Base-by-base conservation (phyloP, 2,888 invertebrate species). In the Clistopyga incitator region DNA sequence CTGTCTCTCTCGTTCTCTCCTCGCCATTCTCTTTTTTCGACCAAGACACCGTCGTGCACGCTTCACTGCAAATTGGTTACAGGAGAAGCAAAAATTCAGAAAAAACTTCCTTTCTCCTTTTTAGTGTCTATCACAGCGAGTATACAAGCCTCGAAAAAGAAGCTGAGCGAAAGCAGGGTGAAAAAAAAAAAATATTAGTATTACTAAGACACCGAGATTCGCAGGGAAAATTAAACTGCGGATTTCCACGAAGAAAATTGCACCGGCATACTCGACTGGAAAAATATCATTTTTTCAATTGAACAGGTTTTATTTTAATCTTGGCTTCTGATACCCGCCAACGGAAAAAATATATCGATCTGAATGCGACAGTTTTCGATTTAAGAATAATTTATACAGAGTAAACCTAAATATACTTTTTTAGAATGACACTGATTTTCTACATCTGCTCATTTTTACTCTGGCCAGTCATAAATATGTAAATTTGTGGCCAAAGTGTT, bases 61-160 rank as follows among this genome's bases (percentile, higher is more conserved):
- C 52, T 75, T 75, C 80, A 64, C 68, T 80, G 75, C 68, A 70
- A 80, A 80, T 75, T 80, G 75, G 80, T 75, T 61, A 70, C 68
- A 75, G 50, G 68, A 64, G 75, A 70, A 64, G 52, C 68, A 25
- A 67, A 77, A 76, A 67, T 75, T 64, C 23, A 64, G 20, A 34
- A 56, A 75, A 72, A 29, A 61, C 74, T 74, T 47, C 45, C 61
- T 47, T 71, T 77, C 38, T 47, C 45, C 59, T 45, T 71, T 56
- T 68, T 70, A 71, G 54, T 65, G 56, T 29, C 56, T 59, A 45
- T 72, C 56, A 45, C 72, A 11, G 34, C 25, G 8, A 10, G 45
- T 15, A 6, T 34, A 20, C 34, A 34, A 68, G 65, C 38, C 4
- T 64, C 25, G 29, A 13, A 18, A 59, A 54, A 34, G 38, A 70